Conservation (phyloP, 2,797 vertebrate species). For the Eidolon dupreanum region DNA sequence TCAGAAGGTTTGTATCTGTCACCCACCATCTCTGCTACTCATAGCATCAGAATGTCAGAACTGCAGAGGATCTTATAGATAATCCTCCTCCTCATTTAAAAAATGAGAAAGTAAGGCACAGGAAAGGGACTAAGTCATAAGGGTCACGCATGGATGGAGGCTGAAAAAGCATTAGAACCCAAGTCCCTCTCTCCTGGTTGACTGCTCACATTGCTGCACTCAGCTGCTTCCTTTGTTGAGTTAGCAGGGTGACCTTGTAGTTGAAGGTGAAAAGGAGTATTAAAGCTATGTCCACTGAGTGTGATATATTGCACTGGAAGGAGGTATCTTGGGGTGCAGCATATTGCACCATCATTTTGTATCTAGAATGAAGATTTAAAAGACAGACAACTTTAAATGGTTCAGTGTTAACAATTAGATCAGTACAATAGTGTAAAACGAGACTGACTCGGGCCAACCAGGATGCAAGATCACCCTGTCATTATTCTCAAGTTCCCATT, state of each 20-base stretch:
- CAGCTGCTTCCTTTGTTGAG: neutral
- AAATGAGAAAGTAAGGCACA: neutral
- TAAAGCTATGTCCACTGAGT: neutral
- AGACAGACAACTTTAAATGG: neutral
- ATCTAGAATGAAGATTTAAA: neutral
- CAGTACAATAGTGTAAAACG: neutral
- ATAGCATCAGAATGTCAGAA: constrained; percentile 61
- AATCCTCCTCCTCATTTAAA: neutral
- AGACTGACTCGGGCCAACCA: neutral
- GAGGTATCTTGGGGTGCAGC: neutral
- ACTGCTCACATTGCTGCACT: neutral
- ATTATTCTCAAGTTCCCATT: neutral
- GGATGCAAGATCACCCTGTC: neutral
- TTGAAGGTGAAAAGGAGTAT: neutral
- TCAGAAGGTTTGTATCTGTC: constrained; percentile 63
- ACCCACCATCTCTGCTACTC: constrained; percentile 68
- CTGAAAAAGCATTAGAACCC: neutral
- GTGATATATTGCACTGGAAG: neutral
- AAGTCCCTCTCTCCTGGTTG: neutral
- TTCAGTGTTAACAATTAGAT: neutral
- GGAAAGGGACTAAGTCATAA: neutral
- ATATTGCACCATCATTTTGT: neutral
- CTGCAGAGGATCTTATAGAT: constrained; percentile 17
- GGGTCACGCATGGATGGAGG: neutral
- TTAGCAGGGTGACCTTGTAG: neutral